Conservation (phyloP, 2,888 invertebrate genomes). For the Zaprionus bogoriensis region DNA sequence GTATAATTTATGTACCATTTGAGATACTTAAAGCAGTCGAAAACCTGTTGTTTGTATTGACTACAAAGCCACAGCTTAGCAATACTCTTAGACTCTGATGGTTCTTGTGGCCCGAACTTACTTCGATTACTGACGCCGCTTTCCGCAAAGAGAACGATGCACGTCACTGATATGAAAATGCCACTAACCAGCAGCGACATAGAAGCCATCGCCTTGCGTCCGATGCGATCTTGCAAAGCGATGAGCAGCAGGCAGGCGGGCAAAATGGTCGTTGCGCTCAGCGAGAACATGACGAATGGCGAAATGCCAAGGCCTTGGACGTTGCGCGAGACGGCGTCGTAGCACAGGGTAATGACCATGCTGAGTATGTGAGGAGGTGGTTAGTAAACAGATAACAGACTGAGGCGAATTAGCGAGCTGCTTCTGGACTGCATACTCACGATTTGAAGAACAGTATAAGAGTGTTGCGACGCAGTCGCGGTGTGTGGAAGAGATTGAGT, state of each 20-base stretch:
- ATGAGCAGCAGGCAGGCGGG: slow-evolving; percentile 84
- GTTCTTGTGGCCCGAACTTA: slow-evolving; percentile 35
- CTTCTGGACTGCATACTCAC: slow-evolving; percentile 81
- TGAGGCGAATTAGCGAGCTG: not conserved
- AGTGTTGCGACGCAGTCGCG: slow-evolving; percentile 84
- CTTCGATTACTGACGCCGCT: slow-evolving; percentile 47
- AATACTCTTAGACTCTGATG: not conserved
- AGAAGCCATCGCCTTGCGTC: slow-evolving; percentile 85
- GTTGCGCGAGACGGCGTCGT: slow-evolving; percentile 85
- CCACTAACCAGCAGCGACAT: slow-evolving; percentile 84
- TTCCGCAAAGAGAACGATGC: slow-evolving; percentile 78
- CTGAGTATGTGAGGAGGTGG: slow-evolving; percentile 77
- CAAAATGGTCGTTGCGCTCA: slow-evolving; percentile 84
- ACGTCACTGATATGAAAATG: slow-evolving; percentile 84
- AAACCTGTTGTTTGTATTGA: slow-evolving; percentile 1
- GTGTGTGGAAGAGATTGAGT: slow-evolving; percentile 84
- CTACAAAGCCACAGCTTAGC: too few species aligned
- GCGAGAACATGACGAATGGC: slow-evolving; percentile 85
- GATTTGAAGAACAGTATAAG: slow-evolving; percentile 85
- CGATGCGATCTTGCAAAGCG: slow-evolving; percentile 81
- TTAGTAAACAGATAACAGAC: not conserved
- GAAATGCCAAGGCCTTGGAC: slow-evolving; percentile 85
- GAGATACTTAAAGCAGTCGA: not conserved
- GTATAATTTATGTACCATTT: not conserved
- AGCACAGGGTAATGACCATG: slow-evolving; percentile 85